These are phyloP conservation scores for Drosophila saltans DNA, from an alignment of 1,140 invertebrate genomes.

Conservation along the genomic window DNA sequence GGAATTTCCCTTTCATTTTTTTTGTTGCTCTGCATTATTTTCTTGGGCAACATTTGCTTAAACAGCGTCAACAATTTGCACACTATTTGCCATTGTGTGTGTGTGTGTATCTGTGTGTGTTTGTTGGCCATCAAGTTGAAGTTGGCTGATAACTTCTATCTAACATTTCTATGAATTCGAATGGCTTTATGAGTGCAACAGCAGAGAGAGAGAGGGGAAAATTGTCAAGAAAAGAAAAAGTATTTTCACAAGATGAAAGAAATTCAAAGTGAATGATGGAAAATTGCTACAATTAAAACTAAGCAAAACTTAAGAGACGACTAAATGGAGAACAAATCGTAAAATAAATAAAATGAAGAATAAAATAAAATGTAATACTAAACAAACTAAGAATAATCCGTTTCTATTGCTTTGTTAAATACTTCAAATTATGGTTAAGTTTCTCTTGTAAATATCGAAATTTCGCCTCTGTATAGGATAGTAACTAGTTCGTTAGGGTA, in stretches of 20 bases:
- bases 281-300: constrained; percentile 19
- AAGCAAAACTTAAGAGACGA: not conserved
- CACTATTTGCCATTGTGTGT: constrained; percentile 61
- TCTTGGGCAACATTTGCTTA: constrained; percentile 70
- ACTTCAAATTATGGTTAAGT: too few relatives aligned
- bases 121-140: constrained; percentile 22
- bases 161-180: constrained; percentile 69
- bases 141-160: constrained; percentile 54
- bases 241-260: constrained; percentile 14
- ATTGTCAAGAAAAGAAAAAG: not conserved
- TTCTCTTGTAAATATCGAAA: too few relatives aligned
- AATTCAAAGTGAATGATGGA: not conserved
- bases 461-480: too few relatives aligned
- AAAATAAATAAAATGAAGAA: not conserved
- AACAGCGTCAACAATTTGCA: constrained; percentile 76
- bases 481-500: too few relatives aligned
- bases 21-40: constrained; percentile 39
- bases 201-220: constrained; percentile 26
- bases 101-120: not conserved
- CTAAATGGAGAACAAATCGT: too few relatives aligned
- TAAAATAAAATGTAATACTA: not conserved
- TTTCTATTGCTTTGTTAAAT: too few relatives aligned
- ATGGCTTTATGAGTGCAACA: constrained; percentile 61
- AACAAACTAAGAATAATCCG: too few relatives aligned
- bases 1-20: constrained; percentile 20